phyloP scores from a whole-genome alignment of 2,113 vertebrate species.

The Caranx ignobilis region DNA sequence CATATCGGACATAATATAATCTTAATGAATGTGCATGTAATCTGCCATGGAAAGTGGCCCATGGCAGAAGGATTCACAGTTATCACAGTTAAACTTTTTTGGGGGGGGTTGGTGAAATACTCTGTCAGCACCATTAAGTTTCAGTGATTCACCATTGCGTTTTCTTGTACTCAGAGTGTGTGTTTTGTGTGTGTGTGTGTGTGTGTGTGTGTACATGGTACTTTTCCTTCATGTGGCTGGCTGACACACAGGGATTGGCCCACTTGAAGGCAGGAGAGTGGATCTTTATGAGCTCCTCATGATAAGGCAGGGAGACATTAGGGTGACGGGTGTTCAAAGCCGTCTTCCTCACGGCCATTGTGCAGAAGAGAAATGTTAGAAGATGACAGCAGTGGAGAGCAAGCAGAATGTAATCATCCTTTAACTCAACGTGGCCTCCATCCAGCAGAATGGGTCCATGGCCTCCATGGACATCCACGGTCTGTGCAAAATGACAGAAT shows the following conservation, averaged over 20 bases:
- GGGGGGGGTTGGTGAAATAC: background rate
- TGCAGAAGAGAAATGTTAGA: constrained; percentile 71
- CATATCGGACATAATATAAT: constrained; percentile 44
- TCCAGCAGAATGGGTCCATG: constrained; percentile 41
- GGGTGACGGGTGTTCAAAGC: constrained; percentile 74
- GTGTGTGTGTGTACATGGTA: background rate
- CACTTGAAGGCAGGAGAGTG: constrained; percentile 57
- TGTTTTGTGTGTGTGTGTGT: constrained; percentile 15
- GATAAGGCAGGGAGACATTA: constrained; percentile 72
- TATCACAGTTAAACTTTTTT: constrained; percentile 42
- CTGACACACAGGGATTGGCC: constrained; percentile 66
- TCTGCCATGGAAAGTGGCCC: constrained; percentile 33
- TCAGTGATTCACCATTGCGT: constrained; percentile 10
- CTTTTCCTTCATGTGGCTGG: constrained; percentile 47
- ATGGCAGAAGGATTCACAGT: constrained; percentile 4
- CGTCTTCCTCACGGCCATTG: constrained; percentile 67
- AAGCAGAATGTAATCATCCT: constrained; percentile 71
- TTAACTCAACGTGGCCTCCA: constrained; percentile 65
- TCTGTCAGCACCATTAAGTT: background rate
- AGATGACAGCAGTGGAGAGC: constrained; percentile 67
- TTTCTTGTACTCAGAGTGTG: constrained; percentile 4
- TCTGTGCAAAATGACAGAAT: constrained; percentile 64
- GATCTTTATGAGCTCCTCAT: constrained; percentile 70
- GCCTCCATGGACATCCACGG: constrained; percentile 54
- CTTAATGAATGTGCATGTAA: constrained; percentile 63